Percentiles rank a stretch among this genome's conserved stretches.
phyloP scores from a whole-genome alignment of 2,797 vertebrate species.

The Alauda arvensis region DNA sequence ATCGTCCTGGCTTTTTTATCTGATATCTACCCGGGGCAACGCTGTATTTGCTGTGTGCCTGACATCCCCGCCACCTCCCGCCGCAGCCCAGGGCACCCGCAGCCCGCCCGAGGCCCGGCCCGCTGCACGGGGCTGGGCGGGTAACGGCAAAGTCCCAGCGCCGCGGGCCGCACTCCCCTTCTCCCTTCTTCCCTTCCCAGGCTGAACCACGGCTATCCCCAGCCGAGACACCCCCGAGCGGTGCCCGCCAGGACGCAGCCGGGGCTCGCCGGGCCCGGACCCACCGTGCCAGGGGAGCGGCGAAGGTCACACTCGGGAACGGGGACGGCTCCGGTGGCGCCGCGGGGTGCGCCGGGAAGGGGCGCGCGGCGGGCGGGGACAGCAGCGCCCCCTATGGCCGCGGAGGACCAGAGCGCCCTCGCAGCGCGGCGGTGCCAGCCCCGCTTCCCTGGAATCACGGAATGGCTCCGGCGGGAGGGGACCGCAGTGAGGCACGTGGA shows the following conservation, averaged over 20 bases:
- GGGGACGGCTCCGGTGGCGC: fast-evolving
- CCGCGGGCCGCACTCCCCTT: background rate
- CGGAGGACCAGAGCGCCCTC: background rate
- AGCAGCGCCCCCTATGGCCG: background rate
- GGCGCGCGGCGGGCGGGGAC: no score
- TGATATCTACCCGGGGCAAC: fast-evolving
- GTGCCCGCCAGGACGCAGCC: fast-evolving
- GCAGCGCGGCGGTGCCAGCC: fast-evolving
- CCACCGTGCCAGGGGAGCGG: background rate
- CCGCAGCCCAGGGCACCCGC: background rate
- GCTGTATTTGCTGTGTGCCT: no score
- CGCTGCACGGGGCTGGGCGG: fast-evolving
- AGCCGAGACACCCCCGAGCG: background rate
- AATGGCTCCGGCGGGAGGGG: no score
- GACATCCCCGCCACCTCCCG: background rate
- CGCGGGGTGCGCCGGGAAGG: constrained; percentile 11
- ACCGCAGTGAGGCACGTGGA: fast-evolving
- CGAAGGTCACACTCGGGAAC: constrained; percentile 28
- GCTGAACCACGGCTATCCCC: background rate
- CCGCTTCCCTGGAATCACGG: background rate
- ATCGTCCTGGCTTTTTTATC: fast-evolving
- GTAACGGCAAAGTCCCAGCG: background rate
- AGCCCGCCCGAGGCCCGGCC: background rate
- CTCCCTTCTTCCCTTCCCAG: background rate
- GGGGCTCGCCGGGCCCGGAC: background rate